Evolutionary conservation across 2,797 vertebrate genomes (phyloP), one percentile per base, ranked within the genome.

Genomic region (Gephyroberyx darwinii): DNA sequence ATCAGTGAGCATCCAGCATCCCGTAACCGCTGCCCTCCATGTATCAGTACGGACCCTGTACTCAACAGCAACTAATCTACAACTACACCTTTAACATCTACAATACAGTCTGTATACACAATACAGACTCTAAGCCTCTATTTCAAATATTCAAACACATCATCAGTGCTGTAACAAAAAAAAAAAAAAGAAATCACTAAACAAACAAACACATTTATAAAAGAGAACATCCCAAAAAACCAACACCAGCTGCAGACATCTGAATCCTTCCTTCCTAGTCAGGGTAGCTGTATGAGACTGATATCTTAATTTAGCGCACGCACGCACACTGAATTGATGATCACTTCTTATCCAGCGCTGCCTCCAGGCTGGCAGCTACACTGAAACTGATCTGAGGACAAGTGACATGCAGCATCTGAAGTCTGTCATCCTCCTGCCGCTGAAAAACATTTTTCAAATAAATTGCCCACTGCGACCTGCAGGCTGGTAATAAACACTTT

Each of bases 381-480:
- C 41, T 17, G 43, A 26, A 17, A 57, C 14, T 8, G 22, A 43
- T 57, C 20, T 56, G 17, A 69, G 31, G 37, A 69, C 68, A 57
- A 69, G 61, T 74, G 60, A 79, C 33, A 53, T 67, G 67, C 65
- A 60, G 5, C 73, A 78, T 84, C 70, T 83, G 75, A 74, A 43
- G 41, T 43, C 69, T 31, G 70, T 79, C 73, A 45, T 9, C 71
- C 13, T 78, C 53, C 3, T 5, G 5, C 33, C 74, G 43, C 62
- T 58, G 41, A 35, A 19, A 60, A 60, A 76, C n/a, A 31, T 56
- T 31, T 10, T 43, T 45, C 16, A 67, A 72, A 26, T 41, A 30
- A 47, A 66, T 39, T 20, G 19, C 31, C 16, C 4, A 30, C 26
- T 5, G 20, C 31, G 48, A 17, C 17, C 2, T 20, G 8, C 50